phyloP scores from a whole-genome alignment of 1,140 invertebrate genomes.

The Galleria mellonella region DNA sequence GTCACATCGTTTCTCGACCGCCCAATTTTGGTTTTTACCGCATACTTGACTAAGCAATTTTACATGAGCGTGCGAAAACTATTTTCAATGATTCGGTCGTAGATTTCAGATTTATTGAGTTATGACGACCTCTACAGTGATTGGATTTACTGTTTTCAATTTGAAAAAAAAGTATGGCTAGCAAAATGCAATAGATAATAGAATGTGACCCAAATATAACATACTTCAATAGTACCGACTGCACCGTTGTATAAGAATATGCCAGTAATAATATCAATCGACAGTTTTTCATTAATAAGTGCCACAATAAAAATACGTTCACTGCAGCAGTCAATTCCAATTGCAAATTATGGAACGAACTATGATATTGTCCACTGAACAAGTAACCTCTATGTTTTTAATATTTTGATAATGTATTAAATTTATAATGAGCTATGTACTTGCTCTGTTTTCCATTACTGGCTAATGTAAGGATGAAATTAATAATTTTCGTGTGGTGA shows the following conservation, averaged over 20 bases:
- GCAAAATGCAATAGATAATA: slow-evolving; percentile 15
- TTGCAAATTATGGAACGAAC: too few relatives aligned
- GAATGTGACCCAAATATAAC: slow-evolving; percentile 12
- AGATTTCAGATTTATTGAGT: slow-evolving; percentile 22
- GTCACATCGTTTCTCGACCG: slow-evolving; percentile 61
- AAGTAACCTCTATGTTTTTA: too few relatives aligned
- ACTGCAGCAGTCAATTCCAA: too few relatives aligned
- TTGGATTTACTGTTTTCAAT: slow-evolving; percentile 60
- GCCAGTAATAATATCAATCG: too few relatives aligned
- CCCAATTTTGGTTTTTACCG: slow-evolving; percentile 60
- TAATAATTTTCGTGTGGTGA: slow-evolving; percentile 33
- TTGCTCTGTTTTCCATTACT: slow-evolving; percentile 7
- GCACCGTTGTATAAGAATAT: too few relatives aligned
- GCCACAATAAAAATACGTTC: too few relatives aligned
- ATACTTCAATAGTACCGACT: slow-evolving; percentile 5
- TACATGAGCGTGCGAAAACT: slow-evolving; percentile 55
- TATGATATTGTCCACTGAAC: too few relatives aligned
- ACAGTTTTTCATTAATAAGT: too few relatives aligned
- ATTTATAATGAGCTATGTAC: too few relatives aligned
- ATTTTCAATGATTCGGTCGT: slow-evolving; percentile 22
- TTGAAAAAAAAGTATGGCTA: slow-evolving; percentile 20
- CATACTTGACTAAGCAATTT: slow-evolving; percentile 38
- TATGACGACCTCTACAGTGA: slow-evolving; percentile 23
- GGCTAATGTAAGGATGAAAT: slow-evolving; percentile 17
- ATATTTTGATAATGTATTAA: too few relatives aligned